Percentiles rank a stretch among this genome's conserved stretches.
These are phyloP conservation scores for Brenthis ino DNA, from an alignment of 2,888 invertebrate species.

Conservation along the genomic window DNA sequence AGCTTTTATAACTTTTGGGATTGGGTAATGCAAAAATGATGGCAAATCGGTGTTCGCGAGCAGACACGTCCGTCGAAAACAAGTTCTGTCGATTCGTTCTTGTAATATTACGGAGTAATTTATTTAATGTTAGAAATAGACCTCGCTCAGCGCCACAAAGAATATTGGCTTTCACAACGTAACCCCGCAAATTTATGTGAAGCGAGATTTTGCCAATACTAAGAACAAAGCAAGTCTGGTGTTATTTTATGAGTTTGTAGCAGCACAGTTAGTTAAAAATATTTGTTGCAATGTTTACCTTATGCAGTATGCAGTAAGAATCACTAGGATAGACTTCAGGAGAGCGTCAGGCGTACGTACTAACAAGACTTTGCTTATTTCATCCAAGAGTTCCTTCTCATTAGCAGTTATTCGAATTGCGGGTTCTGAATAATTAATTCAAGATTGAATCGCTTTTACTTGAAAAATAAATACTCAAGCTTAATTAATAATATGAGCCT, in stretches of 20 bases:
- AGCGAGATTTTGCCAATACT: constrained; percentile 71
- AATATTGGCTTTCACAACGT: constrained; percentile 82
- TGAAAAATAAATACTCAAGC: constrained; percentile 7
- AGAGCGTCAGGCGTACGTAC: constrained; percentile 26
- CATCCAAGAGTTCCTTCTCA: constrained; percentile 29
- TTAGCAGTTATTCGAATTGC: constrained; percentile 31
- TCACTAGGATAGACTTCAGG: constrained; percentile 6
- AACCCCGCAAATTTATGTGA: constrained; percentile 78
- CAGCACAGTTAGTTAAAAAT: constrained; percentile 24
- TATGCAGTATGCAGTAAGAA: constrained; percentile 27
- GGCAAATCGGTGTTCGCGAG: constrained; percentile 57
- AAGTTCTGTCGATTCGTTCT: constrained; percentile 77
- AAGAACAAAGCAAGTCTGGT: constrained; percentile 56
- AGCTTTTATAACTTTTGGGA: constrained; percentile 47
- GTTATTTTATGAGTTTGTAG: constrained; percentile 38
- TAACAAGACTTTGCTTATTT: constrained; percentile 28
- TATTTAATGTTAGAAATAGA: constrained; percentile 81
- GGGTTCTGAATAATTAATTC: constrained; percentile 19
- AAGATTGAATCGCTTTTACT: constrained; percentile 11
- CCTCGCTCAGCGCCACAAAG: constrained; percentile 75
- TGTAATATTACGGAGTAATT: constrained; percentile 78
- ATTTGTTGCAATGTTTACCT: constrained; percentile 29
- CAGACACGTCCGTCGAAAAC: constrained; percentile 72
- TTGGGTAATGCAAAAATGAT: constrained; percentile 63
- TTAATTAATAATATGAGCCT: background rate